Evolutionary conservation across 2,888 invertebrate genomes (phyloP).

Genomic region (Caenorhabditis sp.): DNA sequence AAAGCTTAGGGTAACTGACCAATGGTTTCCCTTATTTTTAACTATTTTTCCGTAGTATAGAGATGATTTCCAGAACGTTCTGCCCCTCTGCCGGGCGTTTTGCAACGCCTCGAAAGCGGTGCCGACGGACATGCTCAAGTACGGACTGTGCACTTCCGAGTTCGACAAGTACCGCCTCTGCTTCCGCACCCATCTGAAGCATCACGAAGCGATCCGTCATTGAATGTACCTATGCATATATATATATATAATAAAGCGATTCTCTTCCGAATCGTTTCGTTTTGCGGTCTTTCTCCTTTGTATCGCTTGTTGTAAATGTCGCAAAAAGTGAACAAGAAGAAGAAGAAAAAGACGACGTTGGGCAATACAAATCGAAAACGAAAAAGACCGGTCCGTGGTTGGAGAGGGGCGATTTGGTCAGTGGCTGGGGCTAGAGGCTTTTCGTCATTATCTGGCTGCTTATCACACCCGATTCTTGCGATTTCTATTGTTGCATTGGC

Average conservation of each 20-base stretch:
- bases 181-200: constrained; percentile 62
- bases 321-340: neutral
- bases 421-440: too few relatives aligned
- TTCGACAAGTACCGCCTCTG: constrained; percentile 65
- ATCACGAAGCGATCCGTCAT: constrained; percentile 54
- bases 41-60: too few relatives aligned
- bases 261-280: too few relatives aligned
- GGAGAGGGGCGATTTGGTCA: neutral
- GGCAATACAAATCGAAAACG: constrained; percentile 8
- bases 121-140: constrained; percentile 62
- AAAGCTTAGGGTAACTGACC: neutral
- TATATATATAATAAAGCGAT: too few relatives aligned
- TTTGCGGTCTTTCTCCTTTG: too few relatives aligned
- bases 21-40: too few relatives aligned
- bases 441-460: constrained; percentile 27
- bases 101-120: constrained; percentile 60
- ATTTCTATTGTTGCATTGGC: neutral
- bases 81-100: constrained; percentile 60
- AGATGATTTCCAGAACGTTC: constrained; percentile 56
- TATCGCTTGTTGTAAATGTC: too few relatives aligned
- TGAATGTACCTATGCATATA: neutral
- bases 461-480: constrained; percentile 23
- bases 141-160: constrained; percentile 59
- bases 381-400: neutral
- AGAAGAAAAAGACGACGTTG: constrained; percentile 24